These are phyloP conservation scores for Cichlasoma orientale DNA, from an alignment of 2,797 vertebrate genomes.

Conservation along the genomic window DNA sequence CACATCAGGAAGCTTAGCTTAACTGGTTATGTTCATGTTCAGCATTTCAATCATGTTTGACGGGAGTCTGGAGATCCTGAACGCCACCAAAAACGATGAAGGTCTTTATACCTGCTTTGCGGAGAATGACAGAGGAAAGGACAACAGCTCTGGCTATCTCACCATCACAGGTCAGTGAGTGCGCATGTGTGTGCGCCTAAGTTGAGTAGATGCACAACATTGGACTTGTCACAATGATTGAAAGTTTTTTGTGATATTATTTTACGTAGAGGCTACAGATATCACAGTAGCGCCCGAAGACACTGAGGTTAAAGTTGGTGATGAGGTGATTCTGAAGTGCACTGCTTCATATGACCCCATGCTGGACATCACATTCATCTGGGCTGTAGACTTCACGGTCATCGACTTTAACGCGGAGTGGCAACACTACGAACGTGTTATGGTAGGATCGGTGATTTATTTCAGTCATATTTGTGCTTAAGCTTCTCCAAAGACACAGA, in stretches of 20 bases:
- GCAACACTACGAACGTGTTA: slow-evolving; percentile 87
- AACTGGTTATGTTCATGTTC: neutral
- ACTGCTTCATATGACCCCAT: slow-evolving; percentile 89
- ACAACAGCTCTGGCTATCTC: slow-evolving; percentile 91
- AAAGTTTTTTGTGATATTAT: neutral
- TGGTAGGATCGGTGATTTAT: slow-evolving; percentile 78
- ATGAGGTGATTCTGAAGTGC: slow-evolving; percentile 89
- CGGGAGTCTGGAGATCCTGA: slow-evolving; percentile 93
- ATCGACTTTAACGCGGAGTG: slow-evolving; percentile 91
- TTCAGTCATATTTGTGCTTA: neutral
- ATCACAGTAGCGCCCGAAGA: slow-evolving; percentile 89
- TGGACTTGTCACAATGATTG: neutral
- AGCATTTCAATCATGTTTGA: slow-evolving; percentile 92
- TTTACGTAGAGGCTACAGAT: slow-evolving; percentile 86
- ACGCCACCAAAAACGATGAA: slow-evolving; percentile 89
- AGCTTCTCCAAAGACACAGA: neutral
- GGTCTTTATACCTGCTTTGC: slow-evolving; percentile 93
- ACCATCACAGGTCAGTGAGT: slow-evolving; percentile 87
- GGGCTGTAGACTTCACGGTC: slow-evolving; percentile 91
- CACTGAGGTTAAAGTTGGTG: slow-evolving; percentile 87
- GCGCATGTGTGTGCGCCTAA: neutral
- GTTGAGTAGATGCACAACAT: neutral
- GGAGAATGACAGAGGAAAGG: slow-evolving; percentile 93
- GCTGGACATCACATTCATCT: slow-evolving; percentile 94
- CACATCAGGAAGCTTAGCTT: neutral